Percentiles rank a stretch among this genome's conserved stretches.
phyloP scores from a whole-genome alignment of 2,113 vertebrate genomes.

The Arenaria interpres region DNA sequence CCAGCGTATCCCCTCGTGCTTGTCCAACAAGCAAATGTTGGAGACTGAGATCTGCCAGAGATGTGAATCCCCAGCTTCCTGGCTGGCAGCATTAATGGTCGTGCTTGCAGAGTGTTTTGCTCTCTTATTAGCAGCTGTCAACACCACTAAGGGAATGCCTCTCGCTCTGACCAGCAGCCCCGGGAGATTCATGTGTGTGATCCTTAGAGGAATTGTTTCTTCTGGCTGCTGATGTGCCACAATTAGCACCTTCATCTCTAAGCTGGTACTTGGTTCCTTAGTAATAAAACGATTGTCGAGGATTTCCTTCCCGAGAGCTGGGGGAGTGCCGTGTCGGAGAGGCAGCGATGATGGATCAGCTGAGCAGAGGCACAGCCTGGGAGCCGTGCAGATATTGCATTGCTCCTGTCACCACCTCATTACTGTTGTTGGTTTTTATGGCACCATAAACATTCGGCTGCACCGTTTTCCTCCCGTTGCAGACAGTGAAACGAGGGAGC shows the following conservation, averaged over 20 bases:
- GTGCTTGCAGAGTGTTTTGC: neutral
- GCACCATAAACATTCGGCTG: neutral
- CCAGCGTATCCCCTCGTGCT: neutral
- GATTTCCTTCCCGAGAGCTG: neutral
- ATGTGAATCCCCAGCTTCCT: neutral
- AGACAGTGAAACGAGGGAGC: neutral
- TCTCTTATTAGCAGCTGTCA: neutral
- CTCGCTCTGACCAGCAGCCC: neutral
- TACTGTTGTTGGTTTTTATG: neutral
- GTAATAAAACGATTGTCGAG: neutral
- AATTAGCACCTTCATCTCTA: slow-evolving; percentile 28
- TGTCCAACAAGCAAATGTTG: neutral
- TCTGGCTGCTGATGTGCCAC: slow-evolving; percentile 18
- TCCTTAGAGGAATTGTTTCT: neutral
- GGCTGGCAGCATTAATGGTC: neutral
- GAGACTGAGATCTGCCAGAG: neutral
- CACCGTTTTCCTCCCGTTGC: neutral
- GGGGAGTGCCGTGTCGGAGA: neutral
- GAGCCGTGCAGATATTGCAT: neutral
- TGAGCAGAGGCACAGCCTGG: neutral
- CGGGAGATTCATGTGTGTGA: neutral
- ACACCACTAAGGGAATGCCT: neutral
- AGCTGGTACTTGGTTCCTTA: neutral
- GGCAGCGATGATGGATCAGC: neutral
- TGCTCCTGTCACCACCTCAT: neutral